Base-by-base conservation (phyloP, 2,888 invertebrate species). In the Thymelicus sylvestris region DNA sequence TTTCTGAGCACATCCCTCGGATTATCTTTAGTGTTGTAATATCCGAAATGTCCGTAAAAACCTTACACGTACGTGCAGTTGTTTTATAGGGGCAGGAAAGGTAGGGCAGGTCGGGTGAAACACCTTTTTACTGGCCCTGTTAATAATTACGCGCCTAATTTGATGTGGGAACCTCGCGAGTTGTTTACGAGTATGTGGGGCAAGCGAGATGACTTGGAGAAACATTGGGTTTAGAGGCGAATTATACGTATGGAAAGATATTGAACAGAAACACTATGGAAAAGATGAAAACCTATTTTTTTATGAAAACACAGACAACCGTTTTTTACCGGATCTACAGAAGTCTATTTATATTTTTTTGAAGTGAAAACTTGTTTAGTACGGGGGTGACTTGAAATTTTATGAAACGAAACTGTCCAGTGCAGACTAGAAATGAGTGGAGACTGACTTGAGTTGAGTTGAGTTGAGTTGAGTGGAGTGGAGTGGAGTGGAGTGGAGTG, bases 131-230 rank as follows among this genome's bases (percentile, higher is more conserved):
- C 84, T 90, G 86, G 87, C 87, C 88, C 60, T 60, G 91, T 92
- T 92, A 92, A 93, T 92, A 92, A 92, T 91, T 90, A 90, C 89
- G 84, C 86, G 78, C 86, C 89, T 92, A 93, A 93, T 93, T 93
- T 92, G 93, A 93, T 93, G 93, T 83, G 90, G 83, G 86, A 86
- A 86, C 83, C 82, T 83, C 83, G 80, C 81, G 81, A 81, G 83
- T 83, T 82, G 84, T 92, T 93, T 91, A 52, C 50, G 50, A 91
- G 44, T 44, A 31, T 86, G 89, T 83, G 83, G 77, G 85, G 81
- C 75, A 78, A 86, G 81, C 83, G 82, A 88, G 77, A 88, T 83
- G 86, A 86, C 81, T 75, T 74, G 72, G 57, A 50, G 60, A 52
- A 50, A 8, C 15, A 52, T 19, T 6, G 59, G 39, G 31, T 50